phyloP scores from a whole-genome alignment of 2,113 vertebrate species.

The Aegithalos caudatus region DNA sequence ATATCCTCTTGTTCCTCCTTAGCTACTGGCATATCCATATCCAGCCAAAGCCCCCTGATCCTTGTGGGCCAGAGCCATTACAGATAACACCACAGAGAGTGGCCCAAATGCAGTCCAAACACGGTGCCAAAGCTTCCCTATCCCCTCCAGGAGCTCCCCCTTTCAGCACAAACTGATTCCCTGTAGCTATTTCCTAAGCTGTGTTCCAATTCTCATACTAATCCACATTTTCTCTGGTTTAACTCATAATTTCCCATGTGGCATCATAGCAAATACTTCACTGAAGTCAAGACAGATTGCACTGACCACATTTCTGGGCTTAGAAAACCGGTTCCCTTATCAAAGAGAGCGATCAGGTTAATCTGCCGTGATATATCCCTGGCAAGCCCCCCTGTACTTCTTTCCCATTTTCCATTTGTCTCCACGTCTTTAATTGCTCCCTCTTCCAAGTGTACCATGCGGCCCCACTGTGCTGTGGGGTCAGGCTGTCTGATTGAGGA shows the following conservation, averaged over 20 bases:
- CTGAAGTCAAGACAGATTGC: constrained; percentile 56
- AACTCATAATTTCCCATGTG: constrained; percentile 68
- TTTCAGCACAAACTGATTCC: constrained; percentile 47
- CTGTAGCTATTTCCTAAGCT: constrained; percentile 41
- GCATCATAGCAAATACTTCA: constrained; percentile 43
- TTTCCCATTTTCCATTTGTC: constrained; percentile 14
- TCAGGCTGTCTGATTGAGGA: not conserved
- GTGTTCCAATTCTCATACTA: constrained; percentile 29
- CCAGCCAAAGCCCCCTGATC: not conserved
- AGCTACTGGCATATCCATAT: not conserved
- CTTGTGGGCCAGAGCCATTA: not conserved
- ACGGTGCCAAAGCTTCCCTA: not conserved
- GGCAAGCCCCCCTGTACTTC: not conserved
- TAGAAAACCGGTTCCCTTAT: constrained; percentile 33
- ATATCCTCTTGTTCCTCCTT: not conserved
- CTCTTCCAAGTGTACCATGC: fast-evolving
- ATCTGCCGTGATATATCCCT: constrained; percentile 20
- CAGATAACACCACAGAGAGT: not conserved
- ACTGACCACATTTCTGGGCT: constrained; percentile 43
- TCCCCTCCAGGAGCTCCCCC: constrained; percentile 3
- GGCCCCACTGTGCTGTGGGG: not conserved
- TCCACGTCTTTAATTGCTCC: not conserved
- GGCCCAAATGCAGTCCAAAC: not conserved
- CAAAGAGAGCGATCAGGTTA: constrained; percentile 39
- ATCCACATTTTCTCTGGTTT: constrained; percentile 65